These are phyloP conservation scores for Bathynomus jamesi DNA, from an alignment of 1,140 invertebrate species.

Conservation along the genomic window DNA sequence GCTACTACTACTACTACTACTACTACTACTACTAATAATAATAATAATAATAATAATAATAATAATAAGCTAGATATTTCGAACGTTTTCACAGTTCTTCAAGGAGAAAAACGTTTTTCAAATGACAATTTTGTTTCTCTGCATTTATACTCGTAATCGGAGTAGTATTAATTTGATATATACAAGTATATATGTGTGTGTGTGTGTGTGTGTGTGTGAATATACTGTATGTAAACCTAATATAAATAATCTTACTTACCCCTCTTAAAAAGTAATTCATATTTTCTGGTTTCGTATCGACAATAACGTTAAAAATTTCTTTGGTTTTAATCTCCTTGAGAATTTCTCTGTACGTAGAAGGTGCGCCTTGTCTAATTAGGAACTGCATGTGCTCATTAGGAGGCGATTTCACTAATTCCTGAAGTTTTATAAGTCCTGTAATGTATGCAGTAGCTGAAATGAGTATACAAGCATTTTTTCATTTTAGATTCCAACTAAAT, in stretches of 20 bases:
- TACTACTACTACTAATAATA: too few relatives aligned
- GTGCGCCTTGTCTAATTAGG: conserved; percentile 41
- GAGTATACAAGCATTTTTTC: neutral
- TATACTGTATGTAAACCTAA: neutral
- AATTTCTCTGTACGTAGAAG: conserved; percentile 40
- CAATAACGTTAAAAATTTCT: conserved; percentile 43
- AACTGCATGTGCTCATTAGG: conserved; percentile 42
- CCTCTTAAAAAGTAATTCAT: conserved; percentile 42
- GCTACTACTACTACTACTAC: too few relatives aligned
- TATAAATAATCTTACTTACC: conserved; percentile 36
- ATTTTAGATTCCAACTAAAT: too few relatives aligned
- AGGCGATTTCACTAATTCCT: conserved; percentile 45
- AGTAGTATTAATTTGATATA: neutral
- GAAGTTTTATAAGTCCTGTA: conserved; percentile 48
- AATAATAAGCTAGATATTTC: too few relatives aligned
- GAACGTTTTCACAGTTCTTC: too few relatives aligned
- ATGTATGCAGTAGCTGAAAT: neutral
- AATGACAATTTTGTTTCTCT: too few relatives aligned
- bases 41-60: too few relatives aligned
- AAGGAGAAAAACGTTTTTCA: too few relatives aligned
- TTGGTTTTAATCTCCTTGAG: conserved; percentile 42
- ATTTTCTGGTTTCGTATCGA: conserved; percentile 42
- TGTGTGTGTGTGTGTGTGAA: conserved; percentile 13
- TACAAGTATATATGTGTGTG: neutral
- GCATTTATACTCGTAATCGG: neutral